Evolutionary conservation across 2,113 vertebrate genomes (phyloP).

Genomic region (Ochotona princeps): DNA sequence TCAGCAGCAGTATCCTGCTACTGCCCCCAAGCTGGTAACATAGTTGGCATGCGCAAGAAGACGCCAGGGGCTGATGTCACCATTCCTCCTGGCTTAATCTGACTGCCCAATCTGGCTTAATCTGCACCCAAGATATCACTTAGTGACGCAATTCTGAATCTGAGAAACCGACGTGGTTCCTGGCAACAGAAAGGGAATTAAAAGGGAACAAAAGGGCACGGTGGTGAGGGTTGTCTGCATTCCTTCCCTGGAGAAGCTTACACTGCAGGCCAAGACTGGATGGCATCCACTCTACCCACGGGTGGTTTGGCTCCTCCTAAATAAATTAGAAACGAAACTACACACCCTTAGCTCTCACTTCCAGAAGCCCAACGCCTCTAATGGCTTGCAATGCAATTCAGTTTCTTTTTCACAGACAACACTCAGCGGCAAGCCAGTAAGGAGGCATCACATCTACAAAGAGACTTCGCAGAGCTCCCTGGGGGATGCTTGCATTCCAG

Average conservation of each 20-base stretch:
- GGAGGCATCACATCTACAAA: fast-evolving
- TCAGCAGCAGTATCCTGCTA: no score
- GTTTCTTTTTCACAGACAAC: not conserved
- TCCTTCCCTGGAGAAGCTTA: not conserved
- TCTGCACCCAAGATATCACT: not conserved
- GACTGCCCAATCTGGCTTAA: no score
- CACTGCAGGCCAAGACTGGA: not conserved
- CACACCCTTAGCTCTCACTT: not conserved
- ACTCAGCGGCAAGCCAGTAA: not conserved
- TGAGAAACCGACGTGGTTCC: not conserved
- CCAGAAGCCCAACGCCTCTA: not conserved
- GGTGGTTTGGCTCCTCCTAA: not conserved
- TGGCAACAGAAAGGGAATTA: not conserved
- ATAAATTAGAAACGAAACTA: not conserved
- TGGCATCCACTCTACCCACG: no score
- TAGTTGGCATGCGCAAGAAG: fast-evolving
- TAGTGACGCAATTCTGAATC: not conserved
- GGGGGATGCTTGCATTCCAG: not conserved
- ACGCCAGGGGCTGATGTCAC: not conserved
- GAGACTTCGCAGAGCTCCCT: not conserved
- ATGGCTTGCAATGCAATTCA: not conserved
- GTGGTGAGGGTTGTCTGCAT: not conserved
- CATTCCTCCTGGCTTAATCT: not conserved
- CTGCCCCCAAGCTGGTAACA: not conserved
- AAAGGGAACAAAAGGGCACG: not conserved